Evolutionary conservation across 2,888 invertebrate genomes (phyloP), one percentile per base, ranked within the genome.

Genomic region (Sylvicola cinctus): DNA sequence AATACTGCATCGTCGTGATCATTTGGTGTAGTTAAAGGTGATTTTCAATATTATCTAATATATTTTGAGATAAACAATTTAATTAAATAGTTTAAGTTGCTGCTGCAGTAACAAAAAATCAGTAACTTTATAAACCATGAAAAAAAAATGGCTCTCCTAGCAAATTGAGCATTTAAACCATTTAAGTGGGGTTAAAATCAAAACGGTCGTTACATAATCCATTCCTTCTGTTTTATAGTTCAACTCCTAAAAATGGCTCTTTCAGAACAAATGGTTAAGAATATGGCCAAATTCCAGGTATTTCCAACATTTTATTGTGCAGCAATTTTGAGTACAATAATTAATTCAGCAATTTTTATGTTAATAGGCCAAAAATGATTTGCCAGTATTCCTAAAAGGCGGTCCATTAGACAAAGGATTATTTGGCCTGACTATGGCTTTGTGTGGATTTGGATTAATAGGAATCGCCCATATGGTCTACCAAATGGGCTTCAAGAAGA

Each of bases 311-410:
- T 29, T 20, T 20, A 32, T 17, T 12, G 12, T 16, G 12, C 16
- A 20, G 16, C 16, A 32, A 8, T 32, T 15, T 16, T n/a, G 11
- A 20, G 13, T 17, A 12, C 11, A 16, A 32, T 11, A n/a, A 32
- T 16, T 20, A 16, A 11, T 16, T 7, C 3, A 13, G 16, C 7
- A 10, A 14, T 29, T n/a, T 16, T 36, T 28, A n/a, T 16, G 3
- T 23, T 43, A 43, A n/a, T 33, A 58, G 58, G 56, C 52, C 16
- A 44, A 45, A 16, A 58, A 51, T 36, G 46, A 48, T 38, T 32
- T 58, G 31, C 58, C 58, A 2, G 48, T 58, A 12, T 55, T 53
- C 16, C 42, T 58, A 15, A 58, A 58, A 40, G 59, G 58, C 29
- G 58, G 58, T 4, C 54, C 58, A 32, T 41, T 39, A 8, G 58